Percentiles rank a stretch among this genome's conserved stretches.
These are phyloP conservation scores for Menidia menidia DNA, from an alignment of 2,797 vertebrate species.

Conservation along the genomic window DNA sequence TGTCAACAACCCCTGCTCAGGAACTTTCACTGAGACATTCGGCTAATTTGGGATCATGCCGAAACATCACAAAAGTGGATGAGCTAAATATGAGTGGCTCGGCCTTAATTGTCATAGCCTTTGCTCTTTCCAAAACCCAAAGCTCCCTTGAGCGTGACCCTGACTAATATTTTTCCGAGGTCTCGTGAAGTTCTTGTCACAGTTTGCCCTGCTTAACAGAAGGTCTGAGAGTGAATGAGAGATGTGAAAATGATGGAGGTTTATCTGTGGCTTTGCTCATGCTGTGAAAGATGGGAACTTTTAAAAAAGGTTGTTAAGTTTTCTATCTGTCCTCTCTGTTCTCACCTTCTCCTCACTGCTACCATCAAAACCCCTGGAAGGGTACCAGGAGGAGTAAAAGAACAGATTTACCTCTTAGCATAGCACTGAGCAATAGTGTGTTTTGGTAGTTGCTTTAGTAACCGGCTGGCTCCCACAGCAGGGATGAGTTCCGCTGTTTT, in stretches of 20 bases:
- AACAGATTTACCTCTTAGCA: constrained; percentile 73
- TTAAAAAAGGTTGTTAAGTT: not conserved
- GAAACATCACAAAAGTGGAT: constrained; percentile 43
- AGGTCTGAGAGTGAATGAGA: not conserved
- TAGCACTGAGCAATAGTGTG: constrained; percentile 57
- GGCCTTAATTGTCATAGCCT: constrained; percentile 17
- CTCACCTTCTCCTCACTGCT: constrained; percentile 70
- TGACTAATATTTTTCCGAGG: not conserved
- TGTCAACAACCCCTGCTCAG: constrained; percentile 66
- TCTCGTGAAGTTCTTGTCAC: too few species aligned
- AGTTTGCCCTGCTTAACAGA: too few species aligned
- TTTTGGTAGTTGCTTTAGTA: constrained; percentile 70
- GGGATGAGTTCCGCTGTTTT: constrained; percentile 24
- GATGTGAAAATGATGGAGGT: too few species aligned
- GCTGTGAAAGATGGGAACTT: too few species aligned
- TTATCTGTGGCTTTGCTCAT: too few species aligned
- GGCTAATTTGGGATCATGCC: constrained; percentile 54
- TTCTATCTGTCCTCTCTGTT: constrained; percentile 41
- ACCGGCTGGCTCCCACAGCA: constrained; percentile 50
- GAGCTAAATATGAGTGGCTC: constrained; percentile 43
- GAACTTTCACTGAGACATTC: constrained; percentile 44
- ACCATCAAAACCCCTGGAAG: constrained; percentile 58
- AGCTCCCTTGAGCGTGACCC: not conserved
- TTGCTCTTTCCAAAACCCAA: not conserved
- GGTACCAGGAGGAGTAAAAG: constrained; percentile 59